A percentile compares a stretch with the other conserved stretches of the same genome.
phyloP scores from a whole-genome alignment of 2,113 vertebrate species.

The Solea senegalensis region DNA sequence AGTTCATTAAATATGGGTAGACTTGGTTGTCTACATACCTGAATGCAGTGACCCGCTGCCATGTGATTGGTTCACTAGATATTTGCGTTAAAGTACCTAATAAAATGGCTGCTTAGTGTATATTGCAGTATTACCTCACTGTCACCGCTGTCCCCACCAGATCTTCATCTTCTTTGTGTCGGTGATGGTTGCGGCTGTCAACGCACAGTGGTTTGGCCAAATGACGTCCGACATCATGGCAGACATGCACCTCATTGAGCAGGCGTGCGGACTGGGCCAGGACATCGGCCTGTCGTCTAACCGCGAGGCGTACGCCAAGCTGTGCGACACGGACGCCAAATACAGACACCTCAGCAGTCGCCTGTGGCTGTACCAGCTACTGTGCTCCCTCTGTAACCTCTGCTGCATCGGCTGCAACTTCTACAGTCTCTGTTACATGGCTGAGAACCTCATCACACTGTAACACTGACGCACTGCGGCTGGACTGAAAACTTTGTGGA shows the following conservation, averaged over 20 bases:
- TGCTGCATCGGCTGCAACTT: constrained; percentile 85
- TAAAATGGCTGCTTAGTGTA: no score
- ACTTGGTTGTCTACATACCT: no score
- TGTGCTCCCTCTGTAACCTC: constrained; percentile 86
- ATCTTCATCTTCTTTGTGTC: constrained; percentile 84
- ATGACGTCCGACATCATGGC: constrained; percentile 80
- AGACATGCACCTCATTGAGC: constrained; percentile 83
- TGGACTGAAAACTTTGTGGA: constrained; percentile 26
- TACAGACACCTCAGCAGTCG: constrained; percentile 75
- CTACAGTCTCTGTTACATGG: constrained; percentile 81
- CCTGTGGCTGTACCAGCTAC: constrained; percentile 77
- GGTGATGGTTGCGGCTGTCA: constrained; percentile 80
- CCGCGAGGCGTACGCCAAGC: constrained; percentile 77
- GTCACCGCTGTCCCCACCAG: constrained; percentile 41
- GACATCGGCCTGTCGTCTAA: constrained; percentile 78
- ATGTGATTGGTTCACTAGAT: no score
- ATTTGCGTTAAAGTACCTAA: no score
- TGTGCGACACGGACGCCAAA: constrained; percentile 68
- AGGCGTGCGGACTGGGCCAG: constrained; percentile 80
- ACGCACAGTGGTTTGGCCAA: constrained; percentile 85
- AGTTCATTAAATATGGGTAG: no score
- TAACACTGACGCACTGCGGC: constrained; percentile 36
- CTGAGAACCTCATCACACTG: constrained; percentile 78
- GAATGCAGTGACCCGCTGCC: no score
- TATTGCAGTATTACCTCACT: neutral